Evolutionary conservation across 2,797 vertebrate species (phyloP).

Genomic region (Arctocebus calabarensis): DNA sequence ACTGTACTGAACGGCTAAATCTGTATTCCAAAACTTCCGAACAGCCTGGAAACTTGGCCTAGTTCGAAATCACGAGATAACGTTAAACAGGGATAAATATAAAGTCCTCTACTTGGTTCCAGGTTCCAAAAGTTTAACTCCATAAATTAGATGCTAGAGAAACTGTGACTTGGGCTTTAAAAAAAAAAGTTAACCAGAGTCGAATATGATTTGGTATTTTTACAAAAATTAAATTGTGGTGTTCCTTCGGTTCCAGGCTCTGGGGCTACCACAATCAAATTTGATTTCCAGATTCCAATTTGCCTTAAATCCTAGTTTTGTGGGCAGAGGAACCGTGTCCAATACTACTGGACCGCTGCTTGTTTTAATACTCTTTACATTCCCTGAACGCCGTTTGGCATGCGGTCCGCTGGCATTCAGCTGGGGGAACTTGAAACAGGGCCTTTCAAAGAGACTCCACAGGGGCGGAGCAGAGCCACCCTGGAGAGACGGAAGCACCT

Average conservation of each 20-base stretch:
- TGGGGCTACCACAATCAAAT: neutral
- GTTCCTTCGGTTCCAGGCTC: neutral
- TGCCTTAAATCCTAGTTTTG: constrained; percentile 55
- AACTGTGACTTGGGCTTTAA: neutral
- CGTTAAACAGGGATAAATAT: constrained; percentile 10
- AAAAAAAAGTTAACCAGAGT: neutral
- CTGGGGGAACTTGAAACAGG: constrained; percentile 40
- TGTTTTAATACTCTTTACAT: constrained; percentile 21
- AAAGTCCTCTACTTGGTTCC: neutral
- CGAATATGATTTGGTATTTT: constrained; percentile 22
- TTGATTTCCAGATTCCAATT: constrained; percentile 58
- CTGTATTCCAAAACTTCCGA: neutral
- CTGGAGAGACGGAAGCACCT: constrained; percentile 40
- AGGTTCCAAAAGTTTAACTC: constrained; percentile 23
- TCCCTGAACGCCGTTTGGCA: constrained; percentile 50
- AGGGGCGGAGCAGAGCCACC: neutral
- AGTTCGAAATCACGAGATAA: constrained; percentile 30
- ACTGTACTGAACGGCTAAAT: neutral
- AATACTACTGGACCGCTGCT: neutral
- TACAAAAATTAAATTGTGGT: neutral
- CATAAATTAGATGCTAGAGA: constrained; percentile 44
- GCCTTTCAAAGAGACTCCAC: neutral
- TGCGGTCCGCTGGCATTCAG: neutral
- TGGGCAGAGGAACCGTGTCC: neutral
- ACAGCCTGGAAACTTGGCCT: neutral